These are phyloP conservation scores for Drosophila mimica DNA, from an alignment of 2,888 invertebrate genomes.

Conservation along the genomic window DNA sequence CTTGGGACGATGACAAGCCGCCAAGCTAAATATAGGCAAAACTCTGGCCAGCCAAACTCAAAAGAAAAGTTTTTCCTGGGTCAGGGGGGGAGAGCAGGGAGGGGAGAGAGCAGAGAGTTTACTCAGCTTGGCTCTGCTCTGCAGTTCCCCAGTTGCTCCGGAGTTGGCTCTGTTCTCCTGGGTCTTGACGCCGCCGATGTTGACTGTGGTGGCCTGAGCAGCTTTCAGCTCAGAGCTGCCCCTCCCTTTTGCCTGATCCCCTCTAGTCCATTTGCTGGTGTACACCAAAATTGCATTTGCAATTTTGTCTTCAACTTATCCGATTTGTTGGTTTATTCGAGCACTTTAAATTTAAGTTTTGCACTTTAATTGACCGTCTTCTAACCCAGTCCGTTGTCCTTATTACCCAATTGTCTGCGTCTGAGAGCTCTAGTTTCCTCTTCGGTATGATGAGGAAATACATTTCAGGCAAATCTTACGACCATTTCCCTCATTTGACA, in stretches of 20 bases:
- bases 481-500: conserved; percentile 41
- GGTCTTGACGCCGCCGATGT: conserved; percentile 60
- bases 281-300: conserved; percentile 34
- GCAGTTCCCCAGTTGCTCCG: conserved; percentile 26
- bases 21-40: conserved; percentile 60
- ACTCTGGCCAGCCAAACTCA: conserved; percentile 58
- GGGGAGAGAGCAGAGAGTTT: conserved; percentile 2
- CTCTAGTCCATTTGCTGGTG: background rate
- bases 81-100: background rate
- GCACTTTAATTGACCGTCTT: background rate
- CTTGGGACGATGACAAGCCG: conserved; percentile 37
- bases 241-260: background rate
- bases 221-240: conserved; percentile 1
- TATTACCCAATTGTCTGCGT: background rate
- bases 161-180: conserved; percentile 33
- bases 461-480: conserved; percentile 33
- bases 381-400: background rate
- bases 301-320: conserved; percentile 3
- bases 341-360: background rate
- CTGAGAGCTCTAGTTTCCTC: background rate
- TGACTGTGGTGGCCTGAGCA: conserved; percentile 56
- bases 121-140: conserved; percentile 16
- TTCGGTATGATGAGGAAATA: conserved; percentile 20
- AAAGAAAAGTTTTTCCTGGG: conserved; percentile 55
- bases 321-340: background rate